These are phyloP conservation scores for Sericinus montela DNA, from an alignment of 2,888 invertebrate species.

Conservation along the genomic window DNA sequence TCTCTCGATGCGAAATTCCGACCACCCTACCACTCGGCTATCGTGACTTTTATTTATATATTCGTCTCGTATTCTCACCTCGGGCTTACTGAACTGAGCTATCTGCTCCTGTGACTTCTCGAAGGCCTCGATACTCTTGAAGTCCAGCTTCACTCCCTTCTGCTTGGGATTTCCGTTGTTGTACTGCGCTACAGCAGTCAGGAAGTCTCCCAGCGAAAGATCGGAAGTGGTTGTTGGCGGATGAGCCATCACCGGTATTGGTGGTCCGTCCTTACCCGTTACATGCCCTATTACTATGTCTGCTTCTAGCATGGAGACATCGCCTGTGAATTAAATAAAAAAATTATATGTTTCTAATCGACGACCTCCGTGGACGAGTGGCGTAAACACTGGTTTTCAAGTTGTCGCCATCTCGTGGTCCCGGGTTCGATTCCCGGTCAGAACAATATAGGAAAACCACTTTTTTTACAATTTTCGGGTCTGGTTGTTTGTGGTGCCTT, in stretches of 20 bases:
- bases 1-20: too few relatives aligned
- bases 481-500: too few relatives aligned
- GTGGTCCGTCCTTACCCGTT: slow-evolving; percentile 63
- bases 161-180: slow-evolving; percentile 62
- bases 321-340: slow-evolving; percentile 55
- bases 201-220: slow-evolving; percentile 85
- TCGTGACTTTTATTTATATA: too few relatives aligned
- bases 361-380: too few relatives aligned
- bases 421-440: too few relatives aligned
- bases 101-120: slow-evolving; percentile 74
- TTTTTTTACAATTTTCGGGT: too few relatives aligned
- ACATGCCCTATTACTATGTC: slow-evolving; percentile 87
- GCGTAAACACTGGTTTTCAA: too few relatives aligned
- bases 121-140: slow-evolving; percentile 88
- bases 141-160: slow-evolving; percentile 93
- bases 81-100: slow-evolving; percentile 53
- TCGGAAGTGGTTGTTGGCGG: slow-evolving; percentile 87
- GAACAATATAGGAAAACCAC: too few relatives aligned
- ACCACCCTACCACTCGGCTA: too few relatives aligned
- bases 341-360: too few relatives aligned
- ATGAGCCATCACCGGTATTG: slow-evolving; percentile 91
- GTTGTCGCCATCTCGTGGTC: too few relatives aligned
- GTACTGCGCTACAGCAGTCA: slow-evolving; percentile 77
- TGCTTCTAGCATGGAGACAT: slow-evolving; percentile 90
- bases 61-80: slow-evolving; percentile 35